These are phyloP conservation scores for Anniella stebbinsi DNA, from an alignment of 2,797 vertebrate genomes.

Conservation along the genomic window DNA sequence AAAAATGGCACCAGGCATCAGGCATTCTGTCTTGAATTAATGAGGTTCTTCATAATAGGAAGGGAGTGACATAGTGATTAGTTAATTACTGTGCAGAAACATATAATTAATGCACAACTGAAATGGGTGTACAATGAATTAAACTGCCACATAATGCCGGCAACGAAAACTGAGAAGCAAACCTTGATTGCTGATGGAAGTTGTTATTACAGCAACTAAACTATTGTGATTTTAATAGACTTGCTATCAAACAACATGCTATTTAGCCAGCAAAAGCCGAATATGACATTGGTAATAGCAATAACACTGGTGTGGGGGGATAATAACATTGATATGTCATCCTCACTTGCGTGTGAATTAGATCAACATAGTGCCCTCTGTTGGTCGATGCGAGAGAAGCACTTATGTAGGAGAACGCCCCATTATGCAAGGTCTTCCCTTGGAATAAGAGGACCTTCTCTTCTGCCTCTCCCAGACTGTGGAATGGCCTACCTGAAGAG, in stretches of 20 bases:
- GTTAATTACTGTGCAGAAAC: conserved; percentile 77
- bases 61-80: conserved; percentile 78
- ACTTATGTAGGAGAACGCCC: background rate
- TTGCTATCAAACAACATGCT: background rate
- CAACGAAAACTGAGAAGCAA: conserved; percentile 67
- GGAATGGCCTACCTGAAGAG: too few species aligned
- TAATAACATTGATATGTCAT: background rate
- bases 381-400: background rate
- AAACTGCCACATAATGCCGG: conserved; percentile 66
- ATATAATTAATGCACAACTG: conserved; percentile 78
- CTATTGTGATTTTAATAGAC: conserved; percentile 55
- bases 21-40: conserved; percentile 73
- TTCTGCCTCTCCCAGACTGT: too few species aligned
- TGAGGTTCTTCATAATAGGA: conserved; percentile 73
- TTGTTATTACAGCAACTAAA: conserved; percentile 33
- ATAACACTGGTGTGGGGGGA: background rate
- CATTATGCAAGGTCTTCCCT: background rate
- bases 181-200: conserved; percentile 66
- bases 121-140: conserved; percentile 75
- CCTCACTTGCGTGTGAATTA: background rate
- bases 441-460: too few species aligned
- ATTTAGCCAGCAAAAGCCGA: background rate
- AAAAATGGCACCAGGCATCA: conserved; percentile 62
- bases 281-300: conserved; percentile 8
- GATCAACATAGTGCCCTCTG: background rate